Base-by-base conservation (phyloP, 2,888 invertebrate species). In the Pasiphila rectangulata region DNA sequence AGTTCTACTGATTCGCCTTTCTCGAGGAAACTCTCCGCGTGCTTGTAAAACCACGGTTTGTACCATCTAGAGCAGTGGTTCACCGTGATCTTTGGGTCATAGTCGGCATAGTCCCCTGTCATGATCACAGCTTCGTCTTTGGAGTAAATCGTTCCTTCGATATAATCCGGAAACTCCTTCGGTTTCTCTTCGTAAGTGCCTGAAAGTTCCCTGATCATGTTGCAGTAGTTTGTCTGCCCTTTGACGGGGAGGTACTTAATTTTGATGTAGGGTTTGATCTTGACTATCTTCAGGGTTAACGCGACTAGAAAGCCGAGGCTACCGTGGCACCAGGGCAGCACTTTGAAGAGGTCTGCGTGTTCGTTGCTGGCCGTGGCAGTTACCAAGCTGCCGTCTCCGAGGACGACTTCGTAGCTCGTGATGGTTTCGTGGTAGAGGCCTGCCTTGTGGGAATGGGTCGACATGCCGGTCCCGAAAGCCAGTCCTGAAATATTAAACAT, bases 11-110 rank as follows among this genome's bases (percentile, higher is more conserved):
- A 76, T 59, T 89, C 85, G 2, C 90, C 90, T 46, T 83, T 90
- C 0, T 60, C 46, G 3, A 93, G 67, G 60, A 92, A 92, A 0
- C 76, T 75, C 61, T 93, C 91, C 0, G 91, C 91, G 56, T 93
- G 91, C 57, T 92, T 93, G 59, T 93, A 93, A 68, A 93, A 93
- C 93, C 93, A 93, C 0, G 93, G 93, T 59, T 93, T 93, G 70
- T 92, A 92, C 93, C 93, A 93, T 15, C 74, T 80, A 0, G 91
- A 89, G 37, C 92, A 85, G 47, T 87, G 70, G 54, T 93, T 93
- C 0, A 91, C 75, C 0, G 80, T 61, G n/a, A 90, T 59, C 0
- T 69, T 76, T 0, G 81, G 70, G 40, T 92, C 90, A 32, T 89
- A 89, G 60, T 93, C 91, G 0, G 91, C 86, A 62, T 92, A 93